Conservation (phyloP, 2,888 invertebrate genomes). For the Aphodius granarius region DNA sequence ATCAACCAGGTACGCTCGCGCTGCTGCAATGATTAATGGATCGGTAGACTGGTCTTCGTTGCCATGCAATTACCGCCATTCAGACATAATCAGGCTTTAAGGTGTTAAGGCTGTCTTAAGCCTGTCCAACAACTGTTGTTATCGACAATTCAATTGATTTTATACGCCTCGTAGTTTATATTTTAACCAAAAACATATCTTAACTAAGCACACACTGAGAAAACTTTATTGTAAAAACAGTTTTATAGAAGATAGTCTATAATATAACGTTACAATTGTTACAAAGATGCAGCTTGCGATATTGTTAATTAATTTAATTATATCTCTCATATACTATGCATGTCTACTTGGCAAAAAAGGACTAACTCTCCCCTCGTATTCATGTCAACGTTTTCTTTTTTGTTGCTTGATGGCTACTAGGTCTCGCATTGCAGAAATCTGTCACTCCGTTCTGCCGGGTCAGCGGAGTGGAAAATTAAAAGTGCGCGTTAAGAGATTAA, state of each 20-base stretch:
- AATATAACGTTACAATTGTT: too few relatives aligned
- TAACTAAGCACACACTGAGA: too few relatives aligned
- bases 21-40: neutral
- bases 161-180: constrained; percentile 20
- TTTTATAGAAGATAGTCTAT: too few relatives aligned
- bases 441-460: constrained; percentile 27
- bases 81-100: constrained; percentile 29
- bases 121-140: constrained; percentile 29
- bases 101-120: constrained; percentile 28
- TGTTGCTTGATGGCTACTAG: neutral
- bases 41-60: constrained; percentile 1
- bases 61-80: constrained; percentile 10
- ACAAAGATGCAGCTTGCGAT: too few relatives aligned
- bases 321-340: neutral
- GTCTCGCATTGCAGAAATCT: constrained; percentile 15
- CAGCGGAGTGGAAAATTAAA: constrained; percentile 49
- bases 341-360: neutral
- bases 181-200: too few relatives aligned
- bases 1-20: constrained; percentile 3
- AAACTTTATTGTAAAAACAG: too few relatives aligned
- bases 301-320: neutral
- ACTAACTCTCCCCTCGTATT: neutral
- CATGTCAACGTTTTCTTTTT: neutral
- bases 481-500: constrained; percentile 49
- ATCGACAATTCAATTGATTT: constrained; percentile 26